Base-by-base conservation (phyloP, 1,140 invertebrate species). In the Bombus affinis region DNA sequence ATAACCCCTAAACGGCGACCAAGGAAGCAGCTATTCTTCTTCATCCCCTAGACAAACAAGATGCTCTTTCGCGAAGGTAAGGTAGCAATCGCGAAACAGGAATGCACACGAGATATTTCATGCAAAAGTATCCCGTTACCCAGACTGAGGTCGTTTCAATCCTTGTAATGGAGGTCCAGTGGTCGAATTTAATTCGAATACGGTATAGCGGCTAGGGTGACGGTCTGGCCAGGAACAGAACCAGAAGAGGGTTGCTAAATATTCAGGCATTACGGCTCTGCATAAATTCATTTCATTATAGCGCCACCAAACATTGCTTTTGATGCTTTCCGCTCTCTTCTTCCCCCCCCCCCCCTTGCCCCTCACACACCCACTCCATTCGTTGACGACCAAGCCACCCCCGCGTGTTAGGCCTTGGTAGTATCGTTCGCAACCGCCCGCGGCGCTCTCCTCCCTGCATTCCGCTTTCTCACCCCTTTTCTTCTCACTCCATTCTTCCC, bases 231-330 rank as follows among this genome's bases (percentile, higher is more conserved):
- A 93, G 92, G 93, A 94, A 93, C 93, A 93, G 93, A 93, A 93
- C 93, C 93, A 94, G 93, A 94, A 94, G 93, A 95, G 94, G 94
- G 94, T 94, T 91, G 95, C 95, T 96, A 96, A 96, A 96, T 96
- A 96, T 96, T 95, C 95, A 96, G 94, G 95, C 95, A 96, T 96
- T 96, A 96, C 95, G 95, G 95, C 95, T 96, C 95, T 96, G 96
- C 96, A 96, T 96, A 96, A 96, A 96, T 96, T 96, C 96, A 96
- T 96, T 96, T 96, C 96, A 96, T 96, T 96, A 96, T 94, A 94
- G 93, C 95, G 94, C 95, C 95, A 95, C 96, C 96, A 96, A 96
- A 96, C 96, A 96, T 96, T 96, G 95, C 95, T 96, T 95, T 95
- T 94, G 94, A 94, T 94, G 93, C 93, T 94, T 94, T 94, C 93